Conservation (phyloP, 2,888 invertebrate genomes). For the Mimumesa dahlbomi region DNA sequence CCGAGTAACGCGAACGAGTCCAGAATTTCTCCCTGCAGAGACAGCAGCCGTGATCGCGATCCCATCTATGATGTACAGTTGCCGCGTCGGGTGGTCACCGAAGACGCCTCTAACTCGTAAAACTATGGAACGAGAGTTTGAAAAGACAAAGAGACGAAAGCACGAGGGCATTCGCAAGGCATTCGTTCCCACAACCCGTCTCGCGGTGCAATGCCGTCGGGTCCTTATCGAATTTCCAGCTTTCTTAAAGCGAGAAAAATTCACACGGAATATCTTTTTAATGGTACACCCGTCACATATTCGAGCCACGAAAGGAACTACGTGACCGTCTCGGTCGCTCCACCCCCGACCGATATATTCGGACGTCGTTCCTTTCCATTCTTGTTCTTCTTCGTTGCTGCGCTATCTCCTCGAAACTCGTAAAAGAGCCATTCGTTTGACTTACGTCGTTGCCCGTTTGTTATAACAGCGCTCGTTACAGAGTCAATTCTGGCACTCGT, state of each 20-base stretch:
- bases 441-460: constrained; percentile 71
- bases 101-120: constrained; percentile 20
- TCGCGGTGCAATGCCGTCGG: not conserved
- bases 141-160: constrained; percentile 2
- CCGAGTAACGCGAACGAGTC: constrained; percentile 14
- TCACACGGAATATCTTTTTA: constrained; percentile 55
- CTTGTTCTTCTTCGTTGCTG: constrained; percentile 4
- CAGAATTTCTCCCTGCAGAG: not conserved
- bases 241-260: constrained; percentile 54
- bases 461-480: constrained; percentile 70
- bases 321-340: constrained; percentile 19
- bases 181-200: constrained; percentile 3
- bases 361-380: not conserved
- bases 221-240: constrained; percentile 31
- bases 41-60: not conserved
- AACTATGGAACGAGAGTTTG: constrained; percentile 25
- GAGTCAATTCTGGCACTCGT: constrained; percentile 68
- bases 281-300: constrained; percentile 53
- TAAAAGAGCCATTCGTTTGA: constrained; percentile 74
- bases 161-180: constrained; percentile 3
- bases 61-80: not conserved
- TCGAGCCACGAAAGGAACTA: constrained; percentile 27
- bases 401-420: constrained; percentile 62
- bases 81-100: not conserved
- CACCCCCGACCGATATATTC: constrained; percentile 34